Base-by-base conservation (phyloP, 2,888 invertebrate species). In the Lapara coniferarum region DNA sequence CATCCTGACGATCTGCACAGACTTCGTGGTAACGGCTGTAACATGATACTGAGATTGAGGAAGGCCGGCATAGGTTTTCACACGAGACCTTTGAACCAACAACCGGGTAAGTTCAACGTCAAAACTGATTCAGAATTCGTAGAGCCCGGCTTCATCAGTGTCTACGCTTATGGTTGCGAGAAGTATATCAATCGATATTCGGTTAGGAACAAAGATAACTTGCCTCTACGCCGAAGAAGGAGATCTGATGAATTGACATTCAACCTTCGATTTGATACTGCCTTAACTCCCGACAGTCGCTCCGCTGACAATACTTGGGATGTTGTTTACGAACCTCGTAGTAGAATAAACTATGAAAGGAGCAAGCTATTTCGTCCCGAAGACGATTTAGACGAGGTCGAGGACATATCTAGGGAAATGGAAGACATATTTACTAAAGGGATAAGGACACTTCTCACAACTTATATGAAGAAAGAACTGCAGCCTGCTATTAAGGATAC, bases 401-500 rank as follows among this genome's bases (percentile, higher is more conserved):
- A 96, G 75, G 96, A 96, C 75, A 94, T 97, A 74, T 96, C 96
- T 0, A 94, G 95, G 66, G 97, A 97, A 89, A 96, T 97, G 96
- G 97, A 97, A 82, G 97, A 97, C 76, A 96, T 97, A 59, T 97
- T 97, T 79, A 95, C 97, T 0, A 96, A 96, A 86, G 97, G 97
- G n/a, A 97, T 97, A 59, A 94, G 97, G 76, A 96, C 97, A 16
- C 94, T 97, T 63, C 85, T 97, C 58, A 97, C 97, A 0, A 96
- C 96, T 44, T 97, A 97, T 79, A 97, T 97, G 96, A 97, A 97
- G 84, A 96, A 96, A 75, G 96, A 97, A 79, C 86, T 97, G 66
- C 97, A 97, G 80, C 97, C 97, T 10, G 97, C 97, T 55, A 97
- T 97, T 69, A 97, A 97, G 84, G 97, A 97, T 81, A 97, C 97